phyloP scores from a whole-genome alignment of 1,140 invertebrate genomes.

The Drosophila sechellia region DNA sequence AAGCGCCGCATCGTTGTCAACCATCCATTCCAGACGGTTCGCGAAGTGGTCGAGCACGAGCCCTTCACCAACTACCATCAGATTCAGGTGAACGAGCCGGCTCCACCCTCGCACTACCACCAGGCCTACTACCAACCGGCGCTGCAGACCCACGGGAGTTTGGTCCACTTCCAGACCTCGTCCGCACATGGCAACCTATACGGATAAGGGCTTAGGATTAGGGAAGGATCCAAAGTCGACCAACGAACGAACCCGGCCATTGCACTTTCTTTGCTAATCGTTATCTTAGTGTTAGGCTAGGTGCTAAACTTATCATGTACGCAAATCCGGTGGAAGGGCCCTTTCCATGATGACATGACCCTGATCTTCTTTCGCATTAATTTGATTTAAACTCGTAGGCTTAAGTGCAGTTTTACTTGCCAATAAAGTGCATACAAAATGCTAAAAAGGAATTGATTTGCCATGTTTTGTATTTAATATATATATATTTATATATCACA shows the following conservation, averaged over 20 bases:
- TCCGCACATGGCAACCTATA: slow-evolving; percentile 62
- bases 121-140: slow-evolving; percentile 76
- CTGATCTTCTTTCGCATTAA: slow-evolving; percentile 32
- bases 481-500: slow-evolving; percentile 31
- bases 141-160: slow-evolving; percentile 65
- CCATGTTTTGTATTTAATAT: slow-evolving; percentile 1
- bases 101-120: slow-evolving; percentile 69
- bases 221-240: neutral
- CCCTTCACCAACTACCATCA: slow-evolving; percentile 86
- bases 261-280: slow-evolving; percentile 53
- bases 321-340: slow-evolving; percentile 66
- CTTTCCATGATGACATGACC: slow-evolving; percentile 68
- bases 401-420: slow-evolving; percentile 66
- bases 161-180: slow-evolving; percentile 61
- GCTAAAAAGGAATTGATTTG: slow-evolving; percentile 2
- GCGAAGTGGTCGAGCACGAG: slow-evolving; percentile 87
- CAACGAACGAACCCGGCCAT: slow-evolving; percentile 21
- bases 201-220: slow-evolving; percentile 21
- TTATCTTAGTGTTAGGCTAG: slow-evolving; percentile 17
- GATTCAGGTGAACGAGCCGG: slow-evolving; percentile 84
- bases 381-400: slow-evolving; percentile 30
- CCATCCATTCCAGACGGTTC: slow-evolving; percentile 87
- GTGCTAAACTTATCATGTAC: slow-evolving; percentile 19
- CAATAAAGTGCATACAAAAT: slow-evolving; percentile 74
- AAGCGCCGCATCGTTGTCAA: slow-evolving; percentile 88